Percentiles rank a stretch among this genome's conserved stretches.
Conservation (phyloP, 2,888 invertebrate species). For the Phyto melanocephala region DNA sequence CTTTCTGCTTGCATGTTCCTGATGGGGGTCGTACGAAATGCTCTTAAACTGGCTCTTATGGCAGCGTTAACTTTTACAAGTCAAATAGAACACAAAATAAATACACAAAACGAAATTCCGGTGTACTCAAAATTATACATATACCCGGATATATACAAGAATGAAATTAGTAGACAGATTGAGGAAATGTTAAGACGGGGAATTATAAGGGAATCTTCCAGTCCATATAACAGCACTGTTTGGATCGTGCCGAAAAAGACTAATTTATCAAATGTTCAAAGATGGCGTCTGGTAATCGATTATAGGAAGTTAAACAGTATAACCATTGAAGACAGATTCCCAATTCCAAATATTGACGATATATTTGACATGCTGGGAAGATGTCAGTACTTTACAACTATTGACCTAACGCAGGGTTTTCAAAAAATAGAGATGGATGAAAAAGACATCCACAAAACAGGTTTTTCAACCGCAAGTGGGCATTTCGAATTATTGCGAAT, state of each 20-base stretch:
- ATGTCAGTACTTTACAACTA: conserved; percentile 1
- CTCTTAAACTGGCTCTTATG: too few relatives aligned
- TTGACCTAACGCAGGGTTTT: neutral
- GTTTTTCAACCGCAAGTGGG: conserved; percentile 22
- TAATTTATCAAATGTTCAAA: too few relatives aligned
- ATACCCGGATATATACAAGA: conserved; percentile 40
- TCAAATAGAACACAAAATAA: conserved; percentile 47
- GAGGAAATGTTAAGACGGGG: conserved; percentile 53
- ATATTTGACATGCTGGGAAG: neutral
- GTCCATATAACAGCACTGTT: neutral
- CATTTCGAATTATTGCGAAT: conserved; percentile 34
- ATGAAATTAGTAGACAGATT: conserved; percentile 39
- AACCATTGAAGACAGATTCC: neutral
- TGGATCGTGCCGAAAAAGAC: conserved; percentile 5
- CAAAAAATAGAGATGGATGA: conserved; percentile 16
- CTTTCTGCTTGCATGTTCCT: too few relatives aligned
- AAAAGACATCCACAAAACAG: conserved; percentile 5
- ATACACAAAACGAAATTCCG: conserved; percentile 19
- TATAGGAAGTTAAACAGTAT: neutral
- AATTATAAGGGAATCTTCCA: conserved; percentile 60
- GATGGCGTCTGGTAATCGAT: neutral
- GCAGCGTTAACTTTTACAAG: conserved; percentile 42
- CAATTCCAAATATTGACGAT: neutral
- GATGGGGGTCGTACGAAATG: too few relatives aligned
- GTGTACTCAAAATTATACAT: conserved; percentile 48